phyloP scores from a whole-genome alignment of 2,113 vertebrate genomes.

The Rattus rattus region DNA sequence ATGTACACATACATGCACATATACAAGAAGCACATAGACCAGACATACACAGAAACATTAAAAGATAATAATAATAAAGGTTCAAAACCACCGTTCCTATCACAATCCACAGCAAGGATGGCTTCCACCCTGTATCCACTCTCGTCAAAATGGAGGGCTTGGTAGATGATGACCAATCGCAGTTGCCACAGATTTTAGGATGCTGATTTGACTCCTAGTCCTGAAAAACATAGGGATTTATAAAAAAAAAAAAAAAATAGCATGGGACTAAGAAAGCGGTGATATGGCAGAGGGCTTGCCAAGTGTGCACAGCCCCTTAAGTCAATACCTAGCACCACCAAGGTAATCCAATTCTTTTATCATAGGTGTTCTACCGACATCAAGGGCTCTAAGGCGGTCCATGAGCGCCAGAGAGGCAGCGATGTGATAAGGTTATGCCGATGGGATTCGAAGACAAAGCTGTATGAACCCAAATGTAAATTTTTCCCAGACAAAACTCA shows the following conservation, averaged over 20 bases:
- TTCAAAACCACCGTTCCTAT: not conserved
- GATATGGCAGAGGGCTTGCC: not conserved
- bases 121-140: not conserved
- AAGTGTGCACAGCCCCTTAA: not conserved
- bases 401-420: slow-evolving; percentile 7
- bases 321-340: too few species aligned
- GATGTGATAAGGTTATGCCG: slow-evolving; percentile 63
- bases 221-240: not conserved
- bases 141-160: not conserved
- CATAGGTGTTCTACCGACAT: slow-evolving; percentile 82
- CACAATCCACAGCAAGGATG: not conserved
- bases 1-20: not conserved
- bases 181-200: too few species aligned
- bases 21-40: not conserved
- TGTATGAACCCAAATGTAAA: slow-evolving; percentile 80
- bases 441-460: slow-evolving; percentile 34
- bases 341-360: slow-evolving; percentile 40
- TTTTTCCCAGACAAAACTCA: slow-evolving; percentile 81
- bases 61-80: not conserved
- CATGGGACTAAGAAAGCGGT: not conserved
- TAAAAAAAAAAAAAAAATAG: not conserved
- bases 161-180: not conserved
- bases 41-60: not conserved
- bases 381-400: slow-evolving; percentile 66
- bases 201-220: too few species aligned